A percentile compares a stretch with the other conserved stretches of the same genome.
phyloP scores from a whole-genome alignment of 2,888 invertebrate genomes.

The Drosophila eohydei region DNA sequence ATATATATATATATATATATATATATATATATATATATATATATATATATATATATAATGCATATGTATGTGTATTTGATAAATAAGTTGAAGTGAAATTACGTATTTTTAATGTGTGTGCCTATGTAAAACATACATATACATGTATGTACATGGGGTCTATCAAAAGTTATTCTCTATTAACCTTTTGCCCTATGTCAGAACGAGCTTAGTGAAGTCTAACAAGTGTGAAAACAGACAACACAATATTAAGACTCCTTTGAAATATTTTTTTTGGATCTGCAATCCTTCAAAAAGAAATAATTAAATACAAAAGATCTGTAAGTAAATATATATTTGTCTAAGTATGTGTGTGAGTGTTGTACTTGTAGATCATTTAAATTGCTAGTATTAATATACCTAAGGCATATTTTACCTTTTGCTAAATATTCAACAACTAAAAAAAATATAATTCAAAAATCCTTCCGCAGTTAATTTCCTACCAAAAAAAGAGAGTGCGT shows the following conservation, averaged over 20 bases:
- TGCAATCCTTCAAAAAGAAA: neutral
- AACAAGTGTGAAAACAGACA: neutral
- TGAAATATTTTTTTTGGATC: neutral
- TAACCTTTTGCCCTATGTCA: neutral
- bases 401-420: neutral
- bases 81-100: neutral
- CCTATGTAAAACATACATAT: neutral
- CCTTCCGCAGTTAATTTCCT: too few relatives aligned
- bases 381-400: neutral
- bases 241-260: neutral
- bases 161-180: neutral
- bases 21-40: too few relatives aligned
- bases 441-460: too few relatives aligned
- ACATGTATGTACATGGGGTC: neutral
- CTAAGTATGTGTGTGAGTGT: neutral
- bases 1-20: too few relatives aligned
- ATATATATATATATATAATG: too few relatives aligned
- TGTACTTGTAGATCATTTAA: neutral
- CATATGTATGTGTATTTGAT: neutral
- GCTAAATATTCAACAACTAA: too few relatives aligned
- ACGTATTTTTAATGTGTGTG: neutral
- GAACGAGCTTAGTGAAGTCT: neutral
- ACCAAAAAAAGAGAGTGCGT: too few relatives aligned
- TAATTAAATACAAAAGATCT: neutral
- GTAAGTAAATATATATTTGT: neutral